Percentiles rank a stretch among this genome's conserved stretches.
Conservation (phyloP, 1,140 invertebrate genomes). For the Pissodes strobi region DNA sequence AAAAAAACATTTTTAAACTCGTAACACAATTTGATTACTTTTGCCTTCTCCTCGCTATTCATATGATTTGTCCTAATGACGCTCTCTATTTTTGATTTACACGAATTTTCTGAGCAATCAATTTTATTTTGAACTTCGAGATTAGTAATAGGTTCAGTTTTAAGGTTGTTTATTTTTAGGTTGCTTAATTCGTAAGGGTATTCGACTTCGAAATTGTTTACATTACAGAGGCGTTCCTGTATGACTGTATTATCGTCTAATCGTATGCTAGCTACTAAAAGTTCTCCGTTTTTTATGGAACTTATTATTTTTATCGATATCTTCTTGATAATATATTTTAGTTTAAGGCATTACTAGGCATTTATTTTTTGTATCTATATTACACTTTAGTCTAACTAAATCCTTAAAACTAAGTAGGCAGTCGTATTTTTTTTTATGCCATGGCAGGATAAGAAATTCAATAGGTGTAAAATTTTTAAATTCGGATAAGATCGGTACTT, state of each 20-base stretch:
- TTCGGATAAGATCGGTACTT: not conserved
- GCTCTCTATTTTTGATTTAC: conserved; percentile 4
- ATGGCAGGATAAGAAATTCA: not conserved
- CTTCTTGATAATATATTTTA: conserved; percentile 13
- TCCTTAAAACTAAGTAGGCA: too few relatives aligned
- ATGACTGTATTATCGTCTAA: not conserved
- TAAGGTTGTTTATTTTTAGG: not conserved
- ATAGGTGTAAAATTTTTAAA: not conserved
- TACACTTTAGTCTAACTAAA: not conserved
- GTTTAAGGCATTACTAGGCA: conserved; percentile 1
- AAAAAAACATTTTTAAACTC: conserved; percentile 1
- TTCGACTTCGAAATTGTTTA: conserved; percentile 11
- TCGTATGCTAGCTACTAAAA: not conserved
- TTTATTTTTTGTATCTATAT: conserved; percentile 6
- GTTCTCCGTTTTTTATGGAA: conserved; percentile 10
- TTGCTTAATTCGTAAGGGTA: conserved; percentile 11
- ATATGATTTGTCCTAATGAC: conserved; percentile 8
- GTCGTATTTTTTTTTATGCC: not conserved
- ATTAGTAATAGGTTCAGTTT: conserved; percentile 1
- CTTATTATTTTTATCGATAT: not conserved
- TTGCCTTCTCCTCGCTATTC: conserved; percentile 17
- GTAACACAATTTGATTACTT: conserved; percentile 4
- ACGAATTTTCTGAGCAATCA: too few relatives aligned
- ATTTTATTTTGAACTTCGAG: too few relatives aligned
- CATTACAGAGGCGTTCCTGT: not conserved